Evolutionary conservation across 2,797 vertebrate species (phyloP), one percentile per base, ranked within the genome.

Genomic region (Galaxias olidus): DNA sequence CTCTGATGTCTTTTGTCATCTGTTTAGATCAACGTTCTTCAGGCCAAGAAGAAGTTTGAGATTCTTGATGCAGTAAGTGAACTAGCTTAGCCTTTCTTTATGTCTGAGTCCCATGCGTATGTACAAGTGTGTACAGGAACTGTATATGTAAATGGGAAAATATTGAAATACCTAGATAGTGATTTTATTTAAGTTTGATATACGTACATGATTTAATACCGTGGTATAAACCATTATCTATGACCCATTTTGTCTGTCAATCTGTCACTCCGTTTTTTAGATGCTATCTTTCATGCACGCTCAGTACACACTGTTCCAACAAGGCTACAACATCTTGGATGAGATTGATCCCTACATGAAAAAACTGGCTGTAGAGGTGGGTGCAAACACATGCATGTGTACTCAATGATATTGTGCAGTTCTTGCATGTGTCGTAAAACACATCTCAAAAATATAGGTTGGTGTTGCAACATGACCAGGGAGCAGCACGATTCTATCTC

Each of bases 221-320:
- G 30, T 30, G 6, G 2, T 3, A 41, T 19, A 13, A 30, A n/a
- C 14, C n/a, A 9, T 18, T 20, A 14, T 59, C 53, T 43, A 10
- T n/a, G 10, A 12, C 4, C 14, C 14, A 41, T 10, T 44, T 58
- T 52, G 8, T 41, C 43, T 43, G 30, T 42, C 9, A 50, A 3
- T 5, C 4, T 55, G 18, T 61, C 11, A 19, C 10, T 71, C n/a
- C 55, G 14, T 17, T 51, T 59, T 1, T 1, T 90, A 99, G 98
- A 98, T 99, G 96, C 82, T 99, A 84, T 99, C 97, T 61, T 99
- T 98, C 89, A 99, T 99, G 98, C 94, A 95, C 0, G 96, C 98
- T 53, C 97, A 99, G 89, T 93, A 95, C 83, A 93, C 92, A 11
- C 92, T 98, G 63, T 99, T 98, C 88, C 95, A 97, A 73, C 97